Evolutionary conservation across 2,888 invertebrate genomes (phyloP), one percentile per base, ranked within the genome.

Genomic region (Hartigia nigra): DNA sequence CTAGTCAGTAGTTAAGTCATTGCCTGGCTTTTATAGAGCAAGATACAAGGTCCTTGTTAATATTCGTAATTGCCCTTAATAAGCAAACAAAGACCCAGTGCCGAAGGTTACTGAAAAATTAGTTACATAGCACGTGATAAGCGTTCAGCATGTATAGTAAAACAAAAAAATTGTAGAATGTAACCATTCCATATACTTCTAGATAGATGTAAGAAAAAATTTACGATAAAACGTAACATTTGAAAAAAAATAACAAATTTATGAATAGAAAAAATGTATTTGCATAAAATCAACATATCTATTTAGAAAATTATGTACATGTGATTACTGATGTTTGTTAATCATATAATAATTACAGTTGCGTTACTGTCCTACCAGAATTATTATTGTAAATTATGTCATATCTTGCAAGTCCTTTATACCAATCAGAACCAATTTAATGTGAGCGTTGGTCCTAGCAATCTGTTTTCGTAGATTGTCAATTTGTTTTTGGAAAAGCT

Each of bases 351-450:
- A 55, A 55, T 55, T 55, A 23, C 55, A 55, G 23, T 23, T 23
- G 23, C 55, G 34, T 77, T 14, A 14, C n/a, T 70, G 12, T 74
- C 35, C 12, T 75, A 1, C 55, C 12, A 55, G 35, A 75, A 55
- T 34, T 75, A 75, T 55, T 5, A 23, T 36, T 23, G 14, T 12
- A 39, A 39, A 34, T 77, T 82, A 82, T 32, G 79, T 78, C 69
- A 88, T 78, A 72, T 87, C 89, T 84, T 95, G 93, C 31, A 95
- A 88, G 85, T 95, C 95, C 55, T 93, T 93, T 34, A 96, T 93
- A 70, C 95, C 95, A 88, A 96, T 93, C 32, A 97, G 91, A 84
- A 96, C 95, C 80, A 97, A 90, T 90, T 96, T 97, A 76, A 97
- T 96, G 86, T 96, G 95, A 0, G 96, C 95, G 86, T 96, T 96